phyloP scores from a whole-genome alignment of 2,888 invertebrate genomes.

The Pocota personata region DNA sequence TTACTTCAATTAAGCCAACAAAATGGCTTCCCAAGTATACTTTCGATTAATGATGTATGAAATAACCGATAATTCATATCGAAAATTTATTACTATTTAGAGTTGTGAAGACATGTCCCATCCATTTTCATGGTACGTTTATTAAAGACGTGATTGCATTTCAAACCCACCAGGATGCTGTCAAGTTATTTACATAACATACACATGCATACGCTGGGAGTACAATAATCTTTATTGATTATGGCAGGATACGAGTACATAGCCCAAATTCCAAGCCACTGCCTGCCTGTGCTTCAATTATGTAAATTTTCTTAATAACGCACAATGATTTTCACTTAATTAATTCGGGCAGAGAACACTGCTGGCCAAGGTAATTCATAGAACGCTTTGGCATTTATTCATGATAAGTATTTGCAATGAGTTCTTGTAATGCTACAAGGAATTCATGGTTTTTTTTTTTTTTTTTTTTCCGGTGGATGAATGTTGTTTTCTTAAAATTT shows the following conservation, averaged over 20 bases:
- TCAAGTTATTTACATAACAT: neutral
- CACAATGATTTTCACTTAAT: constrained; percentile 54
- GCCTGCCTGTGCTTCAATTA: constrained; percentile 33
- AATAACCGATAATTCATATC: neutral
- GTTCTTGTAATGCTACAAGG: neutral
- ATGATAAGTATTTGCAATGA: constrained; percentile 22
- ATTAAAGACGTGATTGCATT: constrained; percentile 44
- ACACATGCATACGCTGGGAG: neutral
- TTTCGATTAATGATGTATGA: neutral
- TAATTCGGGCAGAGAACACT: constrained; percentile 5
- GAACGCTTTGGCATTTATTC: constrained; percentile 14
- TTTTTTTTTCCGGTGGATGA: constrained; percentile 5
- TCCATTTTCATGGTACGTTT: neutral
- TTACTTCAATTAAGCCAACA: too few species aligned
- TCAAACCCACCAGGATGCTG: neutral
- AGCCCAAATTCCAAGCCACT: neutral
- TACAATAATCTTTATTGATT: constrained; percentile 24
- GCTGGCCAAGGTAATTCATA: neutral
- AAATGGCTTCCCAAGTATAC: neutral
- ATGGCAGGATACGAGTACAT: neutral
- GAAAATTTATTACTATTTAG: neutral
- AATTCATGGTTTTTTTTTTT: constrained; percentile 6
- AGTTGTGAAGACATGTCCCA: neutral
- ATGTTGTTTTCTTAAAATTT: constrained; percentile 14
- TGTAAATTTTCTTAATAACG: constrained; percentile 38